phyloP scores from a whole-genome alignment of 2,113 vertebrate species.

The Malaclemys terrapin region DNA sequence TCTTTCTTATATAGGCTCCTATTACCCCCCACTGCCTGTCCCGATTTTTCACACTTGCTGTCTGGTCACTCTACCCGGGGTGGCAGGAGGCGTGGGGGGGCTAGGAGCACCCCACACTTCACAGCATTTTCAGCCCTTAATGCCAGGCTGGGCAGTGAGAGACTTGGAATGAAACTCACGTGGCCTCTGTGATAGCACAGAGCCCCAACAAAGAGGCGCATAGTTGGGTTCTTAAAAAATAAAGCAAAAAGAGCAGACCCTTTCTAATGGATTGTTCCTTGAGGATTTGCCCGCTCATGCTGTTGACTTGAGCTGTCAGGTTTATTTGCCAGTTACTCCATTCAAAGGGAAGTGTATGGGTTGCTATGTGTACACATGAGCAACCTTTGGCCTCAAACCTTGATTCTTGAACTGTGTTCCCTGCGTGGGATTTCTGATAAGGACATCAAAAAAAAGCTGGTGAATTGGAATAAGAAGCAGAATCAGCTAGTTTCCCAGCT shows the following conservation, averaged over 20 bases:
- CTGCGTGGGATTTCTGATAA: constrained; percentile 34
- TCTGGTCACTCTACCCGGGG: no score
- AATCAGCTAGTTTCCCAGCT: constrained; percentile 54
- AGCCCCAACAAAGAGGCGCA: neutral
- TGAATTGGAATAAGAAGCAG: constrained; percentile 8
- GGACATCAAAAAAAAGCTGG: neutral
- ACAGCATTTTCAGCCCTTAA: neutral
- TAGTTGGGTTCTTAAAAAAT: neutral
- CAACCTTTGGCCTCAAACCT: constrained; percentile 62
- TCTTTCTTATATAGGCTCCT: no score
- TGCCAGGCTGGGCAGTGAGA: neutral
- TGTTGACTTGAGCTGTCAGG: no score
- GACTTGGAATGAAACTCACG: neutral
- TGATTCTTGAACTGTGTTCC: constrained; percentile 27
- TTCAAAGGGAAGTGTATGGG: neutral
- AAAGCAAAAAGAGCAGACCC: neutral
- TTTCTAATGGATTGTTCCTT: neutral
- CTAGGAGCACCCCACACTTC: neutral
- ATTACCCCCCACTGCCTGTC: no score
- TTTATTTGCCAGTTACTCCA: rapidly evolving
- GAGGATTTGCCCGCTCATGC: rapidly evolving
- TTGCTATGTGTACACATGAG: rapidly evolving
- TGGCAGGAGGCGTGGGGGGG: no score
- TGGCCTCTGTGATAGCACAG: neutral
- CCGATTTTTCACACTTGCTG: no score